These are phyloP conservation scores for Aporrectodea caliginosa DNA, from an alignment of 1,140 invertebrate genomes.

Conservation along the genomic window DNA sequence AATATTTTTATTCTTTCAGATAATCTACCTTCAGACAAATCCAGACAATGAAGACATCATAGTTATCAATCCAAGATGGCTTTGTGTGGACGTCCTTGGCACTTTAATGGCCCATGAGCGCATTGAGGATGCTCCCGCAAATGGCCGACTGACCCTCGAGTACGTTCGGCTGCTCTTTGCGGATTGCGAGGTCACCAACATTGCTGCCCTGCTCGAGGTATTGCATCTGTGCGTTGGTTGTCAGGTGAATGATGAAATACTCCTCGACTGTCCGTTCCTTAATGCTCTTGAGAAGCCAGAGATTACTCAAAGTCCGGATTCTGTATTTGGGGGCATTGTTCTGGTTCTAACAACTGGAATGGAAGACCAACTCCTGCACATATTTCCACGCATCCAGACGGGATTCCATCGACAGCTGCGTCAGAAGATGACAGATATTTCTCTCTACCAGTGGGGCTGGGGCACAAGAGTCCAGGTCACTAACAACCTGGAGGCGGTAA, in stretches of 20 bases:
- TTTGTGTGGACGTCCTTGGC: slow-evolving; percentile 70
- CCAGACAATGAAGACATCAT: slow-evolving; percentile 64
- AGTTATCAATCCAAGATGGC: slow-evolving; percentile 70
- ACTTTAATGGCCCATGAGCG: slow-evolving; percentile 68
- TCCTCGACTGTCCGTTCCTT: not conserved
- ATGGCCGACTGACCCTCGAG: slow-evolving; percentile 72
- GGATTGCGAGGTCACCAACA: slow-evolving; percentile 62
- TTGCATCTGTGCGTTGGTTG: slow-evolving; percentile 72
- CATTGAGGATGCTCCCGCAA: slow-evolving; percentile 64
- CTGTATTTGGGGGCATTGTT: not conserved
- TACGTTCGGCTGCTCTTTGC: slow-evolving; percentile 74
- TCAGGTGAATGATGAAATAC: slow-evolving; percentile 65
- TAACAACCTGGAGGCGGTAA: slow-evolving; percentile 67
- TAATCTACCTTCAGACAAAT: slow-evolving; percentile 38
- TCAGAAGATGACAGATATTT: slow-evolving; percentile 59
- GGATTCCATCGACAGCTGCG: slow-evolving; percentile 63
- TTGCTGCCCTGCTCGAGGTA: slow-evolving; percentile 57
- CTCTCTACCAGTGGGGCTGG: slow-evolving; percentile 75
- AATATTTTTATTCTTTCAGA: too few species aligned
- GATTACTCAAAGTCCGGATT: not conserved
- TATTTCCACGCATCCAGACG: slow-evolving; percentile 72
- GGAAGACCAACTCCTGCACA: slow-evolving; percentile 61
- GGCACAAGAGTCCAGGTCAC: slow-evolving; percentile 72
- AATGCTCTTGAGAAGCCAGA: not conserved
- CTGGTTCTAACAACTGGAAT: not conserved